A percentile compares a stretch with the other conserved stretches of the same genome.
Evolutionary conservation across 1,140 invertebrate genomes (phyloP).

Genomic region (Zaprionus tsacasi): DNA sequence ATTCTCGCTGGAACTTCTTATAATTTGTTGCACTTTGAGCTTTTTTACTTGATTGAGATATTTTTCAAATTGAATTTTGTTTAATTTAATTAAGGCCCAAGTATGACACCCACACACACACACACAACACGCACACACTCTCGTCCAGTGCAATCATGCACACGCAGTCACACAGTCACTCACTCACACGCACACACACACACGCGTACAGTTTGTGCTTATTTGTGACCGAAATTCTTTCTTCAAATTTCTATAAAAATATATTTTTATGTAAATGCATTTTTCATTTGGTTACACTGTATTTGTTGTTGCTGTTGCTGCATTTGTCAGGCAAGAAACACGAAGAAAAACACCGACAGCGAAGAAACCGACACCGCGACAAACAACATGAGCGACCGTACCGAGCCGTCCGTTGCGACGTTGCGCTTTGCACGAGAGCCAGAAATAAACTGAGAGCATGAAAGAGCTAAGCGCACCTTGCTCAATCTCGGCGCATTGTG

Average conservation of each 20-base stretch:
- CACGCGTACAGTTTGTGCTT: constrained; percentile 16
- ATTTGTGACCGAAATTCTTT: constrained; percentile 44
- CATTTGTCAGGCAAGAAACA: constrained; percentile 63
- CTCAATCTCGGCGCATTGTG: constrained; percentile 72
- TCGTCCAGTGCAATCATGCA: constrained; percentile 20
- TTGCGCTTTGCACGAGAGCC: constrained; percentile 78
- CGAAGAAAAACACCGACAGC: constrained; percentile 54
- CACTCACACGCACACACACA: constrained; percentile 16
- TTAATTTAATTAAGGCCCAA: constrained; percentile 53
- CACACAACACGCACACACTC: neutral
- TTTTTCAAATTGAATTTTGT: constrained; percentile 37
- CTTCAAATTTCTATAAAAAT: constrained; percentile 33
- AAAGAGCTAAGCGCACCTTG: constrained; percentile 79
- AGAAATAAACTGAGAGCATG: constrained; percentile 78
- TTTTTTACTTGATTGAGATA: constrained; percentile 31
- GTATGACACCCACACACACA: constrained; percentile 37
- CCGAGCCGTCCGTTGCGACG: constrained; percentile 64
- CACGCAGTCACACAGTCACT: constrained; percentile 24
- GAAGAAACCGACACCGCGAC: constrained; percentile 39
- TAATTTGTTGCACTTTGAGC: constrained; percentile 27
- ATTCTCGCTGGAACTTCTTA: constrained; percentile 9
- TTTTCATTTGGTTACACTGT: constrained; percentile 35
- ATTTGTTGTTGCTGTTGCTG: constrained; percentile 36
- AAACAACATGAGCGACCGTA: constrained; percentile 38
- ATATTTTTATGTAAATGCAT: constrained; percentile 46